A percentile compares a stretch with the other conserved stretches of the same genome.
These are phyloP conservation scores for Ranitomeya imitator DNA, from an alignment of 2,113 vertebrate species.

Conservation along the genomic window DNA sequence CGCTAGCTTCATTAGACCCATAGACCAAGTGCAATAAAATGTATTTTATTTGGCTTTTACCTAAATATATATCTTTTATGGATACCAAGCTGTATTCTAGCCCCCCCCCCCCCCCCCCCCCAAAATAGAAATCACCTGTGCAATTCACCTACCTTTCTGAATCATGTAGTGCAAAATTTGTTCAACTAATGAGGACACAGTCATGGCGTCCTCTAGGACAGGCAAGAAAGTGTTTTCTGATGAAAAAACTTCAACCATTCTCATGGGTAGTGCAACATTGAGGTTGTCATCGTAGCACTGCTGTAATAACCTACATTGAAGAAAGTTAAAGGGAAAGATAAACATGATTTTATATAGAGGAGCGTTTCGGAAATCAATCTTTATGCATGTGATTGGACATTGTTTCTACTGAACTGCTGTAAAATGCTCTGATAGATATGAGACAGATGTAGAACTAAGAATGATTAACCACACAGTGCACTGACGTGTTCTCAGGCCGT, in stretches of 20 bases:
- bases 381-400: not conserved
- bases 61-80: too few relatives aligned
- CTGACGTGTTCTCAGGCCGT: too few relatives aligned
- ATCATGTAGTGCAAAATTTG: constrained; percentile 98
- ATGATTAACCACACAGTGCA: too few relatives aligned
- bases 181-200: constrained; percentile 87
- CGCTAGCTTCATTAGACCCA: too few relatives aligned
- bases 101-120: too few relatives aligned
- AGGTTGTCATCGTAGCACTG: constrained; percentile 83
- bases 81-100: not conserved
- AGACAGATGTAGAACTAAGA: too few relatives aligned
- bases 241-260: constrained; percentile 96
- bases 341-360: not conserved
- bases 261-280: constrained; percentile 94
- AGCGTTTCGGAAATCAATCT: not conserved
- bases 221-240: constrained; percentile 89
- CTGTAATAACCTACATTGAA: constrained; percentile 80
- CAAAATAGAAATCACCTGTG: not conserved
- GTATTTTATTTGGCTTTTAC: too few relatives aligned
- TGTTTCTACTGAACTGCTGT: not conserved
- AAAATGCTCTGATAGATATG: not conserved
- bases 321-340: not conserved
- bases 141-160: constrained; percentile 85
- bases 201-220: constrained; percentile 81
- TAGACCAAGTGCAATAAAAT: too few relatives aligned